A percentile compares a stretch with the other conserved stretches of the same genome.
These are phyloP conservation scores for Tiliqua scincoides DNA, from an alignment of 2,113 vertebrate genomes.

Conservation along the genomic window DNA sequence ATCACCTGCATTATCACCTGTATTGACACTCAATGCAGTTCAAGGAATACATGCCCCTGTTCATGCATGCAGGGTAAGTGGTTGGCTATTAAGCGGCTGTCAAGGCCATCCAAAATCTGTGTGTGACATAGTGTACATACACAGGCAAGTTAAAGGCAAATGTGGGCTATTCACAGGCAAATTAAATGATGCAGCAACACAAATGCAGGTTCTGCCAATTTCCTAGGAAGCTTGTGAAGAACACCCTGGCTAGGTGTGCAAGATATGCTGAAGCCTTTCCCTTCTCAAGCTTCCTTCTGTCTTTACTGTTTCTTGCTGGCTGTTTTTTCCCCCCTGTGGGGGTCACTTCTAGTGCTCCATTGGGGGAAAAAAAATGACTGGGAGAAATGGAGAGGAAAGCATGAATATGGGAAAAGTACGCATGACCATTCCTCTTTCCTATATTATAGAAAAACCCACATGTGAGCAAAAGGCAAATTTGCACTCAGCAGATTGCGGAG, in stretches of 20 bases:
- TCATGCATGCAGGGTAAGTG: too few species aligned
- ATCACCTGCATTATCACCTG: neutral
- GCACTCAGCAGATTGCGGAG: neutral
- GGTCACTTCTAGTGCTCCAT: neutral
- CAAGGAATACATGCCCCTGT: neutral
- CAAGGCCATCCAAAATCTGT: neutral
- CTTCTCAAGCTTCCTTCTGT: too few species aligned
- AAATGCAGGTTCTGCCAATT: neutral
- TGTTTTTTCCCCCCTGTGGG: neutral
- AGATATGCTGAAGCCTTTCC: neutral
- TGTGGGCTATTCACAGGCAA: neutral
- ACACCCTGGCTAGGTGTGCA: neutral
- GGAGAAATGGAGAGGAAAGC: neutral
- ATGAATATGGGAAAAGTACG: neutral
- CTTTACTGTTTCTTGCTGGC: neutral
- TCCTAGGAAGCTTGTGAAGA: neutral
- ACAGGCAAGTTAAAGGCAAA: neutral
- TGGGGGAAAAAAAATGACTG: neutral
- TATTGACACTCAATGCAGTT: neutral
- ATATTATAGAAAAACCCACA: neutral
- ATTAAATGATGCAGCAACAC: neutral
- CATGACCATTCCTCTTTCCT: neutral
- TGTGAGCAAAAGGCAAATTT: neutral
- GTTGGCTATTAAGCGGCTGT: too few species aligned
- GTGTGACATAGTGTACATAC: neutral